Base-by-base conservation (phyloP, 2,888 invertebrate species). In the Orthosia gracilis region DNA sequence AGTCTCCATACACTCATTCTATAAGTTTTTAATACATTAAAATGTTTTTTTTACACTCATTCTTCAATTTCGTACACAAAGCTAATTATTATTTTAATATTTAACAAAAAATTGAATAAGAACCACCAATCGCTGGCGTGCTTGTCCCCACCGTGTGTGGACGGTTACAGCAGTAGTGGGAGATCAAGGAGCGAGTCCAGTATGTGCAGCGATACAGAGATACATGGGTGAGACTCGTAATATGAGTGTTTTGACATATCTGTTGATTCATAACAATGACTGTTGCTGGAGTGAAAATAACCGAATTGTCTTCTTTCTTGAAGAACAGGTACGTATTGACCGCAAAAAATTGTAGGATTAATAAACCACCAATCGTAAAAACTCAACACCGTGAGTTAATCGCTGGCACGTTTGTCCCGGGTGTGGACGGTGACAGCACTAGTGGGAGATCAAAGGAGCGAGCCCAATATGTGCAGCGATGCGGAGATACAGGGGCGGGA, bases 381-480 rank as follows among this genome's bases (percentile, higher is more conserved):
- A 63, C 58, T 62, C 57, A 70, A 55, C 47, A 62, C 23, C 45
- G 21, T 31, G 21, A 50, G 15, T 13, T 31, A 49, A 54, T 57
- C 45, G 11, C 50, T 23, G n/a, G 18, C 52, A 15, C 54, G 63
- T 79, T 63, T 66, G 54, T n/a, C 40, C 13, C 45, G 18, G 55
- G 50, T 64, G 61, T 72, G 49, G 59, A 63, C 62, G 23, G 18
- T 67, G 73, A 47, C 73, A 52, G 31, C 31, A 31, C 66, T 57
- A 61, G 73, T 58, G 47, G 12, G 52, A 57, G 66, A 73, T 80
- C 74, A 78, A 78, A 78, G 73, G 47, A 47, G 52, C 21, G 54
- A 54, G 26, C 21, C 31, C n/a, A 74, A 80, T 64, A 31, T 59
- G 58, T 49, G 74, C 50, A 68, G 50, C 54, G 67, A 59, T 80